phyloP scores from a whole-genome alignment of 2,797 vertebrate genomes.

The Valencia hispanica region DNA sequence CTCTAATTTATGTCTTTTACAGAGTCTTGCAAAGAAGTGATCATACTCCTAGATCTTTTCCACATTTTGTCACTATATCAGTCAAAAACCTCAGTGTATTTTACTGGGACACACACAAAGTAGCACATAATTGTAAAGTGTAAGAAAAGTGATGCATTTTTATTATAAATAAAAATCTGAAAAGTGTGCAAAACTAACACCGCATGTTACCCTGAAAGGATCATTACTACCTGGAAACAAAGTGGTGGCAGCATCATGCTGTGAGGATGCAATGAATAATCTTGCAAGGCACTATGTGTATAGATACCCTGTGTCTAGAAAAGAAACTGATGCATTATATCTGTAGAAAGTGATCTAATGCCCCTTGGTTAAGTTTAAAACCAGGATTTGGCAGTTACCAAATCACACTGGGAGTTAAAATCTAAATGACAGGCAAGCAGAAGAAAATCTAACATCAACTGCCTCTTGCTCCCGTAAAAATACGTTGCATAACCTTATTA shows the following conservation, averaged over 20 bases:
- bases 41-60: neutral
- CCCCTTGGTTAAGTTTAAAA: neutral
- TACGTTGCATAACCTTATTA: neutral
- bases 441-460: neutral
- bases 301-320: neutral
- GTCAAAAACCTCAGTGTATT: neutral
- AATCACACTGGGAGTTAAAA: neutral
- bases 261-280: neutral
- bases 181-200: neutral
- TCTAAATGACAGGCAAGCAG: neutral
- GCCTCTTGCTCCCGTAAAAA: neutral
- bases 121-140: neutral
- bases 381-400: neutral
- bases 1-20: conserved; percentile 10
- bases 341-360: neutral
- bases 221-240: neutral
- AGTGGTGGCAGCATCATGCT: neutral
- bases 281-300: neutral
- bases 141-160: neutral
- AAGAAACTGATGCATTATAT: neutral
- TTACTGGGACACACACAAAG: neutral
- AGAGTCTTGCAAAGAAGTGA: neutral
- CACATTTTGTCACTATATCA: neutral
- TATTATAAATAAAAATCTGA: neutral
- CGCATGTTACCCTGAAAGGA: neutral